phyloP scores from a whole-genome alignment of 2,888 invertebrate species.

The Luffia ferchaultella region DNA sequence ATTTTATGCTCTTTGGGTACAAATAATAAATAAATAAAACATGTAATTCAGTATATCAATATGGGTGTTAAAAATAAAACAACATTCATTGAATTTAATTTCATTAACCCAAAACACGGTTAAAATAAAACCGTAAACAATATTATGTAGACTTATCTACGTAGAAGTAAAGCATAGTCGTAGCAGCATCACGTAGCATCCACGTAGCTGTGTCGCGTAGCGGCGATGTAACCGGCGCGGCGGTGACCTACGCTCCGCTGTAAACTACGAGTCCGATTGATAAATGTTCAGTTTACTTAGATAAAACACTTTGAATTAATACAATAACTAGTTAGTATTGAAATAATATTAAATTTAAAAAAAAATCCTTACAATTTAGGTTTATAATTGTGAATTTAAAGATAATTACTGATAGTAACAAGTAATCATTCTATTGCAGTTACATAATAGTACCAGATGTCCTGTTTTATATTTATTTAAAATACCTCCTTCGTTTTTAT shows the following conservation, averaged over 20 bases:
- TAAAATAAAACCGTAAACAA: no score
- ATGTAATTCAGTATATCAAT: background rate
- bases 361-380: no score
- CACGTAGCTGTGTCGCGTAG: background rate
- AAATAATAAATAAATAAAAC: background rate
- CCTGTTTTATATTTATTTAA: no score
- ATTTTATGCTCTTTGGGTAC: background rate
- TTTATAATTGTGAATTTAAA: no score
- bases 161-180: background rate
- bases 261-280: background rate
- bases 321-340: no score
- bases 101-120: constrained; percentile 2
- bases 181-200: background rate
- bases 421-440: no score
- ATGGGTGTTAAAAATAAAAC: background rate
- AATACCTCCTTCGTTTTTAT: no score
- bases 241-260: background rate
- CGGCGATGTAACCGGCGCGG: background rate
- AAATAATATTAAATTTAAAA: no score
- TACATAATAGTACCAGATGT: no score
- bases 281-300: background rate
- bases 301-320: no score
- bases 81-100: background rate
- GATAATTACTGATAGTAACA: no score
- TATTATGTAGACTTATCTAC: background rate